Evolutionary conservation across 2,888 invertebrate species (phyloP).

Genomic region (Scrobipalpa atriplicella): DNA sequence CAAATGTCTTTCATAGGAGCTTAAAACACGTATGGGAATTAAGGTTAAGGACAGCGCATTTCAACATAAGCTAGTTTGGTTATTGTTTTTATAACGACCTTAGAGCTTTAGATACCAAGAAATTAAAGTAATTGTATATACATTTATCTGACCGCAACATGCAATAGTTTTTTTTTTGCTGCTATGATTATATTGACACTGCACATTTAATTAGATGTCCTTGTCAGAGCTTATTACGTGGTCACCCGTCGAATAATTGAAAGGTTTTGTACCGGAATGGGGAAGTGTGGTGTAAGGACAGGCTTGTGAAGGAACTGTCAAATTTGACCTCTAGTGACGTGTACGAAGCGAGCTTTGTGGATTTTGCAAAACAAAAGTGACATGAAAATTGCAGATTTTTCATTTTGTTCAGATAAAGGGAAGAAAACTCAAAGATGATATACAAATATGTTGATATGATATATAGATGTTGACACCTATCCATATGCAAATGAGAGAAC

Average conservation of each 20-base stretch:
- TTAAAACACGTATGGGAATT: conserved; percentile 45
- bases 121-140: conserved; percentile 53
- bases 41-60: conserved; percentile 62
- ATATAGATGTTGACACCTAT: no score
- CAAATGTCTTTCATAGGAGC: conserved; percentile 45
- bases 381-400: no score
- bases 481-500: no score
- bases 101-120: conserved; percentile 47
- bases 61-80: conserved; percentile 40
- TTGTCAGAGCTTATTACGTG: conserved; percentile 21
- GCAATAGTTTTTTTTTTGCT: neutral
- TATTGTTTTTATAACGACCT: conserved; percentile 50
- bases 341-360: neutral
- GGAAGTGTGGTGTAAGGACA: conserved; percentile 22
- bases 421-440: no score
- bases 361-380: neutral
- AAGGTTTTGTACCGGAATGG: conserved; percentile 24
- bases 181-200: conserved; percentile 13
- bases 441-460: no score
- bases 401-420: no score
- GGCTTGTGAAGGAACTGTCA: conserved; percentile 23
- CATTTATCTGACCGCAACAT: conserved; percentile 34
- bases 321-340: conserved; percentile 13
- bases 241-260: conserved; percentile 8
- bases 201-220: conserved; percentile 30